Conservation (phyloP, 2,113 vertebrate genomes). For the Ahaetulla prasina region DNA sequence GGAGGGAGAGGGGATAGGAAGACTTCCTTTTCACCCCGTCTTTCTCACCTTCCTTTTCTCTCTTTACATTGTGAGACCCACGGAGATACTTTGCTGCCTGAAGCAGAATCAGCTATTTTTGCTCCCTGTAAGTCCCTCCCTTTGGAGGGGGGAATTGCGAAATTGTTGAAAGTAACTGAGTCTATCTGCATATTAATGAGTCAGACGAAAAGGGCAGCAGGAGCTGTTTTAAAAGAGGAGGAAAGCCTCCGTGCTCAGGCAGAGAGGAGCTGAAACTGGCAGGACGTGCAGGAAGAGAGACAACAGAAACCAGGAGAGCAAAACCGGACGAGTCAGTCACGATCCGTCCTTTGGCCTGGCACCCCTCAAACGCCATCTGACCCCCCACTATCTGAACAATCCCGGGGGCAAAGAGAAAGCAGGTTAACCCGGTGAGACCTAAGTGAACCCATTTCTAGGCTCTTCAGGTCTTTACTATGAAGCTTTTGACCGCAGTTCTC, state of each 20-base stretch:
- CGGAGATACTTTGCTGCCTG: background rate
- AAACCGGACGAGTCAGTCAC: background rate
- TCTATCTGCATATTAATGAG: slow-evolving; percentile 96
- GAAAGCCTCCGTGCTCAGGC: slow-evolving; percentile 41
- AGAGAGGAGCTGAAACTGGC: slow-evolving; percentile 24
- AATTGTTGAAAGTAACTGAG: slow-evolving; percentile 81
- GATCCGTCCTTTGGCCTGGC: slow-evolving; percentile 7
- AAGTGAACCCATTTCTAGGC: background rate
- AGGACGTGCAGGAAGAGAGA: background rate
- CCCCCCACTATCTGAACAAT: background rate
- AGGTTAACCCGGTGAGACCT: background rate
- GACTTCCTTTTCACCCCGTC: background rate
- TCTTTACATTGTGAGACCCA: background rate
- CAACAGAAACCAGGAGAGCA: background rate
- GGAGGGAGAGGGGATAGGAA: background rate
- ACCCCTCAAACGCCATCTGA: slow-evolving; percentile 17
- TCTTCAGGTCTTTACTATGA: slow-evolving; percentile 75
- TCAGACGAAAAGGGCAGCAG: slow-evolving; percentile 66
- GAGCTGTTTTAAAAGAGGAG: slow-evolving; percentile 82
- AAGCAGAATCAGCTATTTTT: slow-evolving; percentile 31
- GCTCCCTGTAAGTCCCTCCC: slow-evolving; percentile 39
- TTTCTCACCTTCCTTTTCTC: background rate
- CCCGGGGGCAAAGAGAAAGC: background rate
- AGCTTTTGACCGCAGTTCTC: slow-evolving; percentile 80
- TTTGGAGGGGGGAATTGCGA: slow-evolving; percentile 54